A percentile compares a stretch with the other conserved stretches of the same genome.
phyloP scores from a whole-genome alignment of 2,797 vertebrate species.

The Paguma larvata region DNA sequence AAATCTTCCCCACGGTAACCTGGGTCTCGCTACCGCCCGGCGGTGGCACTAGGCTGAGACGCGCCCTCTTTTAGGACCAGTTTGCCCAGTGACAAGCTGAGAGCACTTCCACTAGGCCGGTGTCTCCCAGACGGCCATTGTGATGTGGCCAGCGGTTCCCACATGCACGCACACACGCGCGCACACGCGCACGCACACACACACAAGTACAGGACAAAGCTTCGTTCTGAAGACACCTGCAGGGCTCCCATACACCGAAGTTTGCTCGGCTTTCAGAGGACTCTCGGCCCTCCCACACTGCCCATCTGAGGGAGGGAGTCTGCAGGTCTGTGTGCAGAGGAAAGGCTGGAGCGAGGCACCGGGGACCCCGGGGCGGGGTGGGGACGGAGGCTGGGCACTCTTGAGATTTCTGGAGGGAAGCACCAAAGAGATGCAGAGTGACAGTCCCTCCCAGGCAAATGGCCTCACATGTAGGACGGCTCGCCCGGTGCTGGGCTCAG shows the following conservation, averaged over 20 bases:
- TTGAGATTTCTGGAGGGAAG: background rate
- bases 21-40: background rate
- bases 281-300: background rate
- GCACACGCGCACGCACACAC: background rate
- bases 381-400: background rate
- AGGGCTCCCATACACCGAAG: background rate
- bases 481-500: constrained; percentile 66
- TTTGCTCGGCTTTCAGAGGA: background rate
- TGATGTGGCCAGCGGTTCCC: background rate
- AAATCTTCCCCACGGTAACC: background rate
- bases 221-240: background rate
- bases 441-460: background rate
- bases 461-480: constrained; percentile 3
- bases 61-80: background rate
- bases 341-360: background rate
- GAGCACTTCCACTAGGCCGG: background rate
- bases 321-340: background rate
- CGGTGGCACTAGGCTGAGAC: background rate
- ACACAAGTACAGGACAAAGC: accelerated
- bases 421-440: background rate
- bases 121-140: background rate
- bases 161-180: background rate
- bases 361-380: background rate
- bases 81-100: background rate
- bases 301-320: background rate